Conservation (phyloP, 2,888 invertebrate species). For the Melipona bicolor region DNA sequence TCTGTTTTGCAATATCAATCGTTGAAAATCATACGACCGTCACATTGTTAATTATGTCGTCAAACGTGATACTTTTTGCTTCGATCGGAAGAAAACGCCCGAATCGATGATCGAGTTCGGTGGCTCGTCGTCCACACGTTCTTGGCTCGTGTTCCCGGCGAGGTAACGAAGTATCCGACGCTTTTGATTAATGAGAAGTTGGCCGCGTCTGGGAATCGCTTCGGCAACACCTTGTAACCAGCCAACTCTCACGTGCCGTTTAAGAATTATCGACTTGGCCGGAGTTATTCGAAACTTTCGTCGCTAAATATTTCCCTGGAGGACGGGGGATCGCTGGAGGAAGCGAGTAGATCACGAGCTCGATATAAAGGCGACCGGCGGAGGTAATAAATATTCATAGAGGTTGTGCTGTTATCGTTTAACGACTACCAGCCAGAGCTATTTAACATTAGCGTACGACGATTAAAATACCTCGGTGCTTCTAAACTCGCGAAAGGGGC, state of each 20-base stretch:
- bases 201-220: conserved; percentile 6
- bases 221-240: conserved; percentile 23
- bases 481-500: not conserved
- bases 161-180: conserved; percentile 40
- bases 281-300: conserved; percentile 8
- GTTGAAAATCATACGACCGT: no score
- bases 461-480: not conserved
- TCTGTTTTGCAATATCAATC: no score
- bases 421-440: not conserved
- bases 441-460: not conserved
- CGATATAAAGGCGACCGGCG: not conserved
- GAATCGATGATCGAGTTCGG: conserved; percentile 26
- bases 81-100: not conserved
- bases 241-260: not conserved
- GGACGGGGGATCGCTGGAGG: not conserved
- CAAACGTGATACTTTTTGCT: not conserved
- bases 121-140: conserved; percentile 12
- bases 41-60: no score
- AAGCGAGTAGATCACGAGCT: not conserved
- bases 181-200: conserved; percentile 34
- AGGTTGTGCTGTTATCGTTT: conserved; percentile 10
- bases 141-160: conserved; percentile 3
- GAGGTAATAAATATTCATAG: conserved; percentile 17
- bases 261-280: conserved; percentile 5
- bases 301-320: not conserved